Conservation (phyloP, 2,888 invertebrate species). For the Eledona agricola region DNA sequence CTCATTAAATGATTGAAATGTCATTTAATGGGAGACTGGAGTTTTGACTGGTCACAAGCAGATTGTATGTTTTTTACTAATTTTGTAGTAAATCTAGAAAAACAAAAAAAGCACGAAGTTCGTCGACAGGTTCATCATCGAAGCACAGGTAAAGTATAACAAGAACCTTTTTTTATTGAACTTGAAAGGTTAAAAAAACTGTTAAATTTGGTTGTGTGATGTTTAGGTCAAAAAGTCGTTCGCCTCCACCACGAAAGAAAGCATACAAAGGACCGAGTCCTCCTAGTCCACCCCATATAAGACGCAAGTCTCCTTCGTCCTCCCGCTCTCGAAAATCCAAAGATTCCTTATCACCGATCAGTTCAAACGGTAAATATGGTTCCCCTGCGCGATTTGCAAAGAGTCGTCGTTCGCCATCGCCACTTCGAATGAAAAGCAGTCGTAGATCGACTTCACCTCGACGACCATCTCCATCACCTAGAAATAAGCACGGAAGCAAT, state of each 20-base stretch:
- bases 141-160: constrained; percentile 59
- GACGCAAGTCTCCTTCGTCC: constrained; percentile 58
- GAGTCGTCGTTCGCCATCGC: constrained; percentile 56
- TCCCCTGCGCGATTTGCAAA: constrained; percentile 52
- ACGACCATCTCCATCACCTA: constrained; percentile 58
- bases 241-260: constrained; percentile 59
- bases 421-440: constrained; percentile 52
- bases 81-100: constrained; percentile 61
- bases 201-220: constrained; percentile 9
- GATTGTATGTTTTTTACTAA: constrained; percentile 3
- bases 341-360: constrained; percentile 57
- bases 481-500: constrained; percentile 48
- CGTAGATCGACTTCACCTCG: constrained; percentile 41
- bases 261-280: constrained; percentile 55
- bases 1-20: constrained; percentile 11
- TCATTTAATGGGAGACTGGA: constrained; percentile 8
- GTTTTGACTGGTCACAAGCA: constrained; percentile 4
- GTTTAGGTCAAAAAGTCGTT: constrained; percentile 62
- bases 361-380: constrained; percentile 56
- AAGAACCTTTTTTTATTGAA: too few species aligned
- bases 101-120: constrained; percentile 62
- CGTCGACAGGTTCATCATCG: constrained; percentile 59
- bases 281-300: constrained; percentile 59
- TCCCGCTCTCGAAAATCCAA: constrained; percentile 55
- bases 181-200: neutral